A percentile compares a stretch with the other conserved stretches of the same genome.
phyloP scores from a whole-genome alignment of 2,797 vertebrate genomes.

The Potorous gilbertii region DNA sequence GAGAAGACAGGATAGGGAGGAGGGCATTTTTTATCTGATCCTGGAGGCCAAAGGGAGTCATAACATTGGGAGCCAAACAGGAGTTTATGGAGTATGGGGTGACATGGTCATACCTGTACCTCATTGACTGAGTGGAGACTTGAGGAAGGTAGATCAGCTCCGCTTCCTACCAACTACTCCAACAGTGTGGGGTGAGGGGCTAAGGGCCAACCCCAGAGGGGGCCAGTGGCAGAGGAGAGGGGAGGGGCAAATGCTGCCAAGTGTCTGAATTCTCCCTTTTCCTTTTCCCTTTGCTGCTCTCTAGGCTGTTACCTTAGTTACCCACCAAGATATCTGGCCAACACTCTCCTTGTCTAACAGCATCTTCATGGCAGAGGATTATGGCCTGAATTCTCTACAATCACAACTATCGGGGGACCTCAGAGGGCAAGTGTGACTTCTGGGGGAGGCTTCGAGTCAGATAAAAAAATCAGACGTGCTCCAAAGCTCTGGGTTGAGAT shows the following conservation, averaged over 20 bases:
- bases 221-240: not conserved
- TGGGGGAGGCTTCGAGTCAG: too few species aligned
- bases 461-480: too few species aligned
- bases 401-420: not conserved
- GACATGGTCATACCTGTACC: not conserved
- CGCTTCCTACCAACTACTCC: too few species aligned
- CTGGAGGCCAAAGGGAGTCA: not conserved
- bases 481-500: too few species aligned
- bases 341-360: not conserved
- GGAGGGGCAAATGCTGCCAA: too few species aligned
- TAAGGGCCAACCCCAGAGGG: not conserved
- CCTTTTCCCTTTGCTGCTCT: not conserved
- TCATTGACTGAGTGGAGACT: not conserved
- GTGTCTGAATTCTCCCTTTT: not conserved
- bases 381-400: not conserved
- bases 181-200: accelerated
- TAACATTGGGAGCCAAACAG: too few species aligned
- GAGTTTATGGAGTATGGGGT: not conserved
- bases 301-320: too few species aligned
- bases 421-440: not conserved
- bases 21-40: not conserved
- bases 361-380: not conserved
- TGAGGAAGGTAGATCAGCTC: too few species aligned
- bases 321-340: too few species aligned
- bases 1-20: not conserved